These are phyloP conservation scores for Atherinosoma microstoma DNA, from an alignment of 2,797 vertebrate genomes.

Conservation along the genomic window DNA sequence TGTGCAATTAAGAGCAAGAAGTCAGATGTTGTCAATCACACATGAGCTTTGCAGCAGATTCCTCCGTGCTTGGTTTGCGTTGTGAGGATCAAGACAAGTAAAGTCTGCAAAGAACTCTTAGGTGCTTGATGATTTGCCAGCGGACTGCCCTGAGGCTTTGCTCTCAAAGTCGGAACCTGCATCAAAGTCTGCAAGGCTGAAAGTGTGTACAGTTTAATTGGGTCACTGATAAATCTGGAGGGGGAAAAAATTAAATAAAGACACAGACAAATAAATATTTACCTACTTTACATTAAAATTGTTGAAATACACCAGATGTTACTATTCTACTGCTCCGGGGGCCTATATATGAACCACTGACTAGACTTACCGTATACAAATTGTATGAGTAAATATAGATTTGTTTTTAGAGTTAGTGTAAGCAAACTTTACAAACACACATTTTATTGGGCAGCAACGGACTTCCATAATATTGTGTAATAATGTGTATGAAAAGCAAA, in stretches of 20 bases:
- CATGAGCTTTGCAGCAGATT: too few species aligned
- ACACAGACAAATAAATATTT: too few species aligned
- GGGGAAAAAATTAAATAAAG: too few species aligned
- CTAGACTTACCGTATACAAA: too few species aligned
- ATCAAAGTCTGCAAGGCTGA: not conserved
- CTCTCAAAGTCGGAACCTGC: not conserved
- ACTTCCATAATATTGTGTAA: not conserved
- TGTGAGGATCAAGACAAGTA: not conserved
- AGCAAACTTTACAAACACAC: not conserved
- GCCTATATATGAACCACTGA: too few species aligned
- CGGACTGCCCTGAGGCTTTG: not conserved
- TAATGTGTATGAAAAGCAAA: not conserved
- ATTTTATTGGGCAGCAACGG: not conserved
- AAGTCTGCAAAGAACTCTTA: not conserved
- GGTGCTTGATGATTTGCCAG: not conserved
- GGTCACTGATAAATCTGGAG: not conserved
- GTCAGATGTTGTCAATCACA: too few species aligned
- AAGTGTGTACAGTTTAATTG: not conserved
- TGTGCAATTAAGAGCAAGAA: too few species aligned
- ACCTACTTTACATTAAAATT: too few species aligned
- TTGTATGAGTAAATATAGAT: too few species aligned
- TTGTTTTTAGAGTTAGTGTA: not conserved
- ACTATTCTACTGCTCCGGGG: too few species aligned
- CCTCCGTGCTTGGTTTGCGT: too few species aligned
- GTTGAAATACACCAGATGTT: too few species aligned